Conservation (phyloP, 1,140 invertebrate species). For the Dinoponera quadriceps region DNA sequence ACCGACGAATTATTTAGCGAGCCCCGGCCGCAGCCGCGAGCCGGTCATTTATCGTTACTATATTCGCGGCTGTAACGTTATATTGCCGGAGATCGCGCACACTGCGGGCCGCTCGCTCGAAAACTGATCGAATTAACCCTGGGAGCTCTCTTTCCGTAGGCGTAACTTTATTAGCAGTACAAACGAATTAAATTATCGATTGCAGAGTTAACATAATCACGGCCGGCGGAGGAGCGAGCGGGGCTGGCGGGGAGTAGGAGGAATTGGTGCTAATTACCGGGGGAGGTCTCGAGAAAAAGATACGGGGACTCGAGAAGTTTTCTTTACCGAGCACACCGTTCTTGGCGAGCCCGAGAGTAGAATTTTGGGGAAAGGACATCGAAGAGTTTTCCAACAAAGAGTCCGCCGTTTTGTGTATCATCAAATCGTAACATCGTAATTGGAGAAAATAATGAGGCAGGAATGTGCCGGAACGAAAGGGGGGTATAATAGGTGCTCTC, state of each 20-base stretch:
- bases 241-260: no score
- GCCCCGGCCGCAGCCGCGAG: slow-evolving; percentile 6
- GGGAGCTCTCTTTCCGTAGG: slow-evolving; percentile 42
- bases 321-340: not conserved
- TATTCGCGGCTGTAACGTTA: slow-evolving; percentile 24
- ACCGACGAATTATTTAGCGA: slow-evolving; percentile 56
- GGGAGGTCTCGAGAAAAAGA: no score
- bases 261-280: no score
- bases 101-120: slow-evolving; percentile 37
- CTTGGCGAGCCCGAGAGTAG: not conserved
- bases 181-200: slow-evolving; percentile 46
- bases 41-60: slow-evolving; percentile 54
- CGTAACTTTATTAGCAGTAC: slow-evolving; percentile 43
- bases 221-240: not conserved
- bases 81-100: slow-evolving; percentile 22
- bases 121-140: slow-evolving; percentile 49
- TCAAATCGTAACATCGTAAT: slow-evolving; percentile 57
- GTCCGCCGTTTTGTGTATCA: slow-evolving; percentile 3
- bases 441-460: slow-evolving; percentile 55
- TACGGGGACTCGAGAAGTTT: not conserved
- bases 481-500: slow-evolving; percentile 39
- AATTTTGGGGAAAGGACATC: slow-evolving; percentile 11
- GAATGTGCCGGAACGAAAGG: slow-evolving; percentile 36
- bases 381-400: slow-evolving; percentile 30
- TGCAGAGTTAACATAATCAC: slow-evolving; percentile 32